A percentile compares a stretch with the other conserved stretches of the same genome.
phyloP scores from a whole-genome alignment of 2,888 invertebrate species.

The Thecocarcelia acutangulata region DNA sequence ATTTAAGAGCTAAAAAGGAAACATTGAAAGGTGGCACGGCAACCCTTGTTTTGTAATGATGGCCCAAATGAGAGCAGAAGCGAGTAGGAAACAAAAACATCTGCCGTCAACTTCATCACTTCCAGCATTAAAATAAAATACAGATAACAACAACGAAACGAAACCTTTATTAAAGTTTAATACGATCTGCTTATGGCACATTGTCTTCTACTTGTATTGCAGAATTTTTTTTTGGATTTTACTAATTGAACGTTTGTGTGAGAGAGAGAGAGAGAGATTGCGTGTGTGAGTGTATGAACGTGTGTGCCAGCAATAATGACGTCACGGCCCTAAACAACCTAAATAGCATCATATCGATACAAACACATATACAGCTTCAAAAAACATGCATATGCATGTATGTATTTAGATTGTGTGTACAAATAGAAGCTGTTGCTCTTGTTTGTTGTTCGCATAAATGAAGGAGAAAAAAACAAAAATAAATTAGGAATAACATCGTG shows the following conservation, averaged over 20 bases:
- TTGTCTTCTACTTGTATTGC: slow-evolving; percentile 27
- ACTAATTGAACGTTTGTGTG: slow-evolving; percentile 47
- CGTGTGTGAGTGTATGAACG: slow-evolving; percentile 38
- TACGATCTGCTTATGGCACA: slow-evolving; percentile 69
- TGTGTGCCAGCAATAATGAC: slow-evolving; percentile 47
- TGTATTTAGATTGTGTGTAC: too few relatives aligned
- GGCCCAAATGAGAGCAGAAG: slow-evolving; percentile 59
- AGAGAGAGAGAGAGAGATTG: too few relatives aligned
- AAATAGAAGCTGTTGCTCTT: slow-evolving; percentile 63
- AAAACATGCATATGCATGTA: too few relatives aligned
- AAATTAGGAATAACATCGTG: slow-evolving; percentile 51
- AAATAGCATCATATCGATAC: neutral
- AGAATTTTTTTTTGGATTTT: slow-evolving; percentile 48
- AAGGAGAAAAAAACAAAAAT: slow-evolving; percentile 36
- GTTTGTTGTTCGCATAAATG: slow-evolving; percentile 38
- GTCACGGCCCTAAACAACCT: slow-evolving; percentile 47
- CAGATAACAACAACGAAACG: slow-evolving; percentile 13
- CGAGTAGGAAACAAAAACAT: slow-evolving; percentile 67
- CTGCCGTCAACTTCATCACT: slow-evolving; percentile 68
- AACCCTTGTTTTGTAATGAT: slow-evolving; percentile 32
- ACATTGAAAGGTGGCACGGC: slow-evolving; percentile 4
- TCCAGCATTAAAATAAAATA: slow-evolving; percentile 49
- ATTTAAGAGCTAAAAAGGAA: neutral
- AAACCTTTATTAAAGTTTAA: slow-evolving; percentile 69
- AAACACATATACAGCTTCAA: neutral